A percentile compares a stretch with the other conserved stretches of the same genome.
These are phyloP conservation scores for Molossus molossus DNA, from an alignment of 2,797 vertebrate genomes.

Conservation along the genomic window DNA sequence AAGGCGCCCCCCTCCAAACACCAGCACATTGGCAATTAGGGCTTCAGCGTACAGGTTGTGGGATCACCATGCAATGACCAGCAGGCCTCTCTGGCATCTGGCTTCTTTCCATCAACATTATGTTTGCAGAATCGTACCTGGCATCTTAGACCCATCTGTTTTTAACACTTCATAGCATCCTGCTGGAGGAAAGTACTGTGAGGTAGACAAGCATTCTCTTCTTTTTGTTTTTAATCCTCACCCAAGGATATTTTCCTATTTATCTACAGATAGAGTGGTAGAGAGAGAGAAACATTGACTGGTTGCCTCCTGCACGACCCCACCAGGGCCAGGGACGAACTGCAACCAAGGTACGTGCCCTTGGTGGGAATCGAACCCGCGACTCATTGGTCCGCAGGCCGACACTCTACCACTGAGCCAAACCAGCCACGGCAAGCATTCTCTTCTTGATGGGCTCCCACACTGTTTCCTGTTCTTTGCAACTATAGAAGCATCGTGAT, in stretches of 20 bases:
- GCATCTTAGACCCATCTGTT: neutral
- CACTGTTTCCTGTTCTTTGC: neutral
- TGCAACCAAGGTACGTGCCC: too few species aligned
- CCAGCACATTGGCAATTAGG: neutral
- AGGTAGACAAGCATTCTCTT: neutral
- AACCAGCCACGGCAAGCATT: neutral
- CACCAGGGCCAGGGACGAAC: too few species aligned
- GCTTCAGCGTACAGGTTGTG: neutral
- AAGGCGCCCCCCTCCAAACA: neutral
- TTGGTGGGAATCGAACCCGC: too few species aligned
- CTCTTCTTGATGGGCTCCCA: neutral
- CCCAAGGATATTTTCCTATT: too few species aligned
- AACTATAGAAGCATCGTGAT: neutral
- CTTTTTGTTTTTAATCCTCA: neutral
- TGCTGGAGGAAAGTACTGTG: neutral
- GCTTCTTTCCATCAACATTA: neutral
- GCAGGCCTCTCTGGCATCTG: neutral
- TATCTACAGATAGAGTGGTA: too few species aligned
- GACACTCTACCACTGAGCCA: too few species aligned
- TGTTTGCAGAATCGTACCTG: neutral
- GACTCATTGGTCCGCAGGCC: too few species aligned
- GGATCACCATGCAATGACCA: accelerated
- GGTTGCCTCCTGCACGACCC: too few species aligned
- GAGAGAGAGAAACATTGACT: too few species aligned
- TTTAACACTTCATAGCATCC: neutral